Conservation (phyloP, 2,797 vertebrate genomes). For the Bradypus variegatus region DNA sequence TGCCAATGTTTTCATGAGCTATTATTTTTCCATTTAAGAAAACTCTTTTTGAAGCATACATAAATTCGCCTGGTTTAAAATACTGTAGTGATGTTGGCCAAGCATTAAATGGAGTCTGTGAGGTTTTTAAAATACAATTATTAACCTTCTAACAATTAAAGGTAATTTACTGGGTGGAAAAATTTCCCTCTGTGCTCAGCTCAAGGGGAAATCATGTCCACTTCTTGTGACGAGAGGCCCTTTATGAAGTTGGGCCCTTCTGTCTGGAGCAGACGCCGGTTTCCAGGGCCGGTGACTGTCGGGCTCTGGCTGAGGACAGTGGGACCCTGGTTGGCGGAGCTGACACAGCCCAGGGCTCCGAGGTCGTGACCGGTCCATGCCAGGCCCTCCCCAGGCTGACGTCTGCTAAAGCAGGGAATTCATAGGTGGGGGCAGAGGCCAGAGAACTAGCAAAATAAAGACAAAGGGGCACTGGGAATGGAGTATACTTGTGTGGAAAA, state of each 20-base stretch:
- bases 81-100: background rate
- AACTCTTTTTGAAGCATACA: background rate
- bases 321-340: background rate
- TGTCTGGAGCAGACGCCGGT: background rate
- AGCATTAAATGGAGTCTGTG: background rate
- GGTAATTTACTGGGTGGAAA: background rate
- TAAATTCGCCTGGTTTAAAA: background rate
- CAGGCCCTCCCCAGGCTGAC: background rate
- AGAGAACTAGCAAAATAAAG: background rate
- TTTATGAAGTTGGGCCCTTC: background rate
- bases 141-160: background rate
- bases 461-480: background rate
- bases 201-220: background rate
- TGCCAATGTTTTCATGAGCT: background rate
- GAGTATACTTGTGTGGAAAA: background rate
- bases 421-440: background rate
- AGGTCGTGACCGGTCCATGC: background rate
- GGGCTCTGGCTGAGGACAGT: background rate
- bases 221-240: background rate
- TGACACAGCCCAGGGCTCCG: background rate
- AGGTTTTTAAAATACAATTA: background rate
- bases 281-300: background rate
- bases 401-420: background rate
- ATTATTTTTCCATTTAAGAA: background rate
- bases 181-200: background rate